phyloP scores from a whole-genome alignment of 2,888 invertebrate genomes.

The Itoplectis maculator region DNA sequence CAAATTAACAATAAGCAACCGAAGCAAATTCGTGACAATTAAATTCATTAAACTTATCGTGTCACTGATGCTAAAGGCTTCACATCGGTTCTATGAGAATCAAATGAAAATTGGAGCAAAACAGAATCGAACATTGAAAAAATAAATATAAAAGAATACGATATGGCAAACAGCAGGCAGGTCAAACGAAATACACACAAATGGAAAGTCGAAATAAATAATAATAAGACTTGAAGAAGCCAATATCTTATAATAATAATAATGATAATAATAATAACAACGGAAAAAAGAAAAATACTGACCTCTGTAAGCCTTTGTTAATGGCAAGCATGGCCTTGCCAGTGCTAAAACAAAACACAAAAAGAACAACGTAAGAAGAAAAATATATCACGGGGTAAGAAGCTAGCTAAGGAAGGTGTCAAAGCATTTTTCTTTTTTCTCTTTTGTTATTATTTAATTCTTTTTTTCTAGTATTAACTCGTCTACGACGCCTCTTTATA shows the following conservation, averaged over 20 bases:
- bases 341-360: constrained; percentile 89
- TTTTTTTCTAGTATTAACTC: constrained; percentile 48
- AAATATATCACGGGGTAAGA: constrained; percentile 78
- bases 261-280: constrained; percentile 70
- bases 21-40: constrained; percentile 9
- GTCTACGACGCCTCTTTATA: constrained; percentile 67
- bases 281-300: constrained; percentile 86
- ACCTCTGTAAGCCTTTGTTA: constrained; percentile 94
- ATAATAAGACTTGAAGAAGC: constrained; percentile 37
- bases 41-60: not conserved
- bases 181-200: constrained; percentile 66
- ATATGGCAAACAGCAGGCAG: constrained; percentile 68
- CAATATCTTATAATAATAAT: constrained; percentile 57
- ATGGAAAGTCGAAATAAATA: not conserved
- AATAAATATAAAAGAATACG: constrained; percentile 59
- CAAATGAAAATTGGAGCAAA: constrained; percentile 60
- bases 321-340: constrained; percentile 94
- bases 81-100: constrained; percentile 52
- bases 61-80: constrained; percentile 44
- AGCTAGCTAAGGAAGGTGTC: constrained; percentile 69
- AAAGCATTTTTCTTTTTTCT: constrained; percentile 67
- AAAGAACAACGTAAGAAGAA: constrained; percentile 85
- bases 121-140: constrained; percentile 26
- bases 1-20: constrained; percentile 17
- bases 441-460: constrained; percentile 46